Evolutionary conservation across 2,888 invertebrate genomes (phyloP).

Genomic region (Agrotis clavis): DNA sequence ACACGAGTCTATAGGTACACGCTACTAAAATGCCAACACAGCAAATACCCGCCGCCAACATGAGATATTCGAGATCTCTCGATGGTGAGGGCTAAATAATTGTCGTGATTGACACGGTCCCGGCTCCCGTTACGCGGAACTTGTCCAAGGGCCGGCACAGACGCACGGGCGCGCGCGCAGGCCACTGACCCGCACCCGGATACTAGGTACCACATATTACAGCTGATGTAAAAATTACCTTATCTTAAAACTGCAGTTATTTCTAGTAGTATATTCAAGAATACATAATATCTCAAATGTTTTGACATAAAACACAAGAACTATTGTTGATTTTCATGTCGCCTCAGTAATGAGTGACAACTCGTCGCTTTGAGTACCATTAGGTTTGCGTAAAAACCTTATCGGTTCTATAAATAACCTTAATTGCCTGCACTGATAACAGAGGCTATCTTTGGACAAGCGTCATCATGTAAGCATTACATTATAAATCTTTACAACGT

Average conservation of each 20-base stretch:
- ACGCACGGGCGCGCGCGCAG: constrained; percentile 72
- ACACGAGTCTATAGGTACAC: not conserved
- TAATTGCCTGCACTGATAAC: constrained; percentile 65
- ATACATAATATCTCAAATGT: constrained; percentile 16
- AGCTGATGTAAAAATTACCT: constrained; percentile 30
- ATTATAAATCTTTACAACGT: constrained; percentile 34
- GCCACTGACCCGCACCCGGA: constrained; percentile 77
- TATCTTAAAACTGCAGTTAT: constrained; percentile 5
- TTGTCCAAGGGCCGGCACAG: constrained; percentile 72
- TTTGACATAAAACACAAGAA: constrained; percentile 21
- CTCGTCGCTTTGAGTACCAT: constrained; percentile 47
- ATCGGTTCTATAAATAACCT: constrained; percentile 68
- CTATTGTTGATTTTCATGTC: constrained; percentile 40
- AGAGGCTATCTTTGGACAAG: constrained; percentile 56
- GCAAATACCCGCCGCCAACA: constrained; percentile 30
- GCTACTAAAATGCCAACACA: constrained; percentile 10
- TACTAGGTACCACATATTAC: constrained; percentile 52
- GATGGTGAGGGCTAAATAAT: constrained; percentile 65
- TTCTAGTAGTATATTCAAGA: constrained; percentile 11
- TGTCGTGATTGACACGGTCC: constrained; percentile 73
- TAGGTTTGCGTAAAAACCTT: constrained; percentile 54
- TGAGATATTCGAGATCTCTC: constrained; percentile 29
- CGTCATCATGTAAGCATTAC: constrained; percentile 49
- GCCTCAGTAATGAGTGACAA: constrained; percentile 52
- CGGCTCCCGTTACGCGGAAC: constrained; percentile 76